Evolutionary conservation across 2,797 vertebrate species (phyloP).

Genomic region (Molossus molossus): DNA sequence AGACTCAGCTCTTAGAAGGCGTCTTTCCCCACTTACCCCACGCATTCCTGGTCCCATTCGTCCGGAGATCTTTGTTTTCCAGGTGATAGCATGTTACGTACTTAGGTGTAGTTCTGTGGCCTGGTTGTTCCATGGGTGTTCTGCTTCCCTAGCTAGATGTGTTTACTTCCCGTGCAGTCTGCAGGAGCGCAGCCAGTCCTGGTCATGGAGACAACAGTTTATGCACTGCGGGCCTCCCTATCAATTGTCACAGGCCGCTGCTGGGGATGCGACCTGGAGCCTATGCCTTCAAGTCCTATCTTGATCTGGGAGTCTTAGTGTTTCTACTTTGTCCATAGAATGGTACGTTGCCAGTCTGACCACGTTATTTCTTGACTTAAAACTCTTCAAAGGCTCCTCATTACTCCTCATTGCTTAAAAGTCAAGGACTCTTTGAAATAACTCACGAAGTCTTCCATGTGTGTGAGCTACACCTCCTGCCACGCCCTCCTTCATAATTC

Average conservation of each 20-base stretch:
- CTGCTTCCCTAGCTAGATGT: background rate
- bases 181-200: background rate
- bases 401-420: background rate
- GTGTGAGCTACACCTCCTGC: background rate
- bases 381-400: background rate
- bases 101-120: background rate
- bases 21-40: too few species aligned
- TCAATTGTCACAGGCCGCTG: background rate
- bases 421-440: background rate
- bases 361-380: background rate
- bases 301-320: background rate
- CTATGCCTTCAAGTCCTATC: background rate
- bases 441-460: background rate
- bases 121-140: slow-evolving; percentile 67
- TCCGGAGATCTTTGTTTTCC: background rate
- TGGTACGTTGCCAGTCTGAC: too few species aligned
- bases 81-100: background rate
- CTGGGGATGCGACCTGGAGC: background rate
- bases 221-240: background rate
- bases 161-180: background rate
- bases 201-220: background rate
- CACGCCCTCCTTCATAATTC: background rate
- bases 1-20: too few species aligned
- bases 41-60: too few species aligned
- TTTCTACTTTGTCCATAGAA: background rate